Percentiles rank a stretch among this genome's conserved stretches.
These are phyloP conservation scores for Pantherophis guttatus DNA, from an alignment of 2,113 vertebrate genomes.

Conservation along the genomic window DNA sequence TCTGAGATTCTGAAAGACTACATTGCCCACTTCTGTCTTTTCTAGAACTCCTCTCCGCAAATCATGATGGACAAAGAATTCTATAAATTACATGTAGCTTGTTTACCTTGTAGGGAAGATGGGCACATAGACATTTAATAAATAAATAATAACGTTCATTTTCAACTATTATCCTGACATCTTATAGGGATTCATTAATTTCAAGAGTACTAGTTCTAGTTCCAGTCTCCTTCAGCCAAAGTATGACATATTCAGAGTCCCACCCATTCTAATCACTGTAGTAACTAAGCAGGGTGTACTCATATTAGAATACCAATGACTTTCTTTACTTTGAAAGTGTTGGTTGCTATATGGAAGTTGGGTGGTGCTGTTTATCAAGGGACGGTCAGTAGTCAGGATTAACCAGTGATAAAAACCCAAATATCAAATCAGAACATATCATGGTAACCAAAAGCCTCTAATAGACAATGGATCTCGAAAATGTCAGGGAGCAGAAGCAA, in stretches of 20 bases:
- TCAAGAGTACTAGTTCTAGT: not conserved
- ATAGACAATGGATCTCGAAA: constrained; percentile 15
- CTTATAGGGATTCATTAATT: not conserved
- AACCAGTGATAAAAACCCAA: constrained; percentile 27
- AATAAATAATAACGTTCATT: not conserved
- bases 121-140: not conserved
- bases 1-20: not conserved
- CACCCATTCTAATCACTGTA: not conserved
- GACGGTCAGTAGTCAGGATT: constrained; percentile 51
- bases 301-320: not conserved
- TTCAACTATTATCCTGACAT: not conserved
- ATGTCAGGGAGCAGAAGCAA: not conserved
- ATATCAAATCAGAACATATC: constrained; percentile 8
- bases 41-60: not conserved
- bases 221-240: not conserved
- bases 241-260: not conserved
- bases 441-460: constrained; percentile 40
- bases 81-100: not conserved
- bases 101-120: not conserved
- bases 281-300: not conserved
- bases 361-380: constrained; percentile 28
- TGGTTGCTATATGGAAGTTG: constrained; percentile 25
- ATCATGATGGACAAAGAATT: not conserved
- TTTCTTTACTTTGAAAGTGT: constrained; percentile 19
- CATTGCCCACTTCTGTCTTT: not conserved